Evolutionary conservation across 1,140 invertebrate species (phyloP).

Genomic region (Pogonomyrmex barbatus): DNA sequence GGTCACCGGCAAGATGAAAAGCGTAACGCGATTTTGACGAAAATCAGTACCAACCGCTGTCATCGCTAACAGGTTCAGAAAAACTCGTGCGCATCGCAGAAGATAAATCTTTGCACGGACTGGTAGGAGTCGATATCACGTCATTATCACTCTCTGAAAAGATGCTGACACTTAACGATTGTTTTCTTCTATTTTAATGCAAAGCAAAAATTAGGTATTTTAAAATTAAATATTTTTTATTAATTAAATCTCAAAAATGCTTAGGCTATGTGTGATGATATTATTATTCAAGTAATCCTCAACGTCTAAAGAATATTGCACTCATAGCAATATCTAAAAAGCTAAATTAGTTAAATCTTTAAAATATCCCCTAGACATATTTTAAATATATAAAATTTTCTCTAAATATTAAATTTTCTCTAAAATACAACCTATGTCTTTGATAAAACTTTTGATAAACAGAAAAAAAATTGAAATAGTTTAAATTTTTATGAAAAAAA

Average conservation of each 20-base stretch:
- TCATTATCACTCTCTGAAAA: conserved; percentile 68
- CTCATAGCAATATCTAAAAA: neutral
- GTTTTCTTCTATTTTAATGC: neutral
- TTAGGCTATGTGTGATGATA: neutral
- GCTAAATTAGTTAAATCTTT: neutral
- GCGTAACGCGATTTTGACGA: neutral
- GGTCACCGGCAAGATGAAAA: neutral
- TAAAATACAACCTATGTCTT: neutral
- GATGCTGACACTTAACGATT: neutral
- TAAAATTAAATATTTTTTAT: neutral
- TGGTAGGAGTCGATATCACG: conserved; percentile 74
- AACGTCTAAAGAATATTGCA: neutral
- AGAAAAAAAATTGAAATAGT: no score
- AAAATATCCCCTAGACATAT: neutral
- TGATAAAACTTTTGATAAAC: neutral
- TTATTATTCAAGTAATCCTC: neutral
- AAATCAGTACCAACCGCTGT: conserved; percentile 70
- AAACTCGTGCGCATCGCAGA: conserved; percentile 52
- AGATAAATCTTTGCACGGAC: conserved; percentile 66
- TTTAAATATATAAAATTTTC: neutral
- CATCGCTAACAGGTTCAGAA: conserved; percentile 73
- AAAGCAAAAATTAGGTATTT: neutral
- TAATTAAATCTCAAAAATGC: neutral
- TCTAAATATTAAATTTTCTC: neutral
- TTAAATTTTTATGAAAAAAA: no score